These are phyloP conservation scores for Argyra leucocephala DNA, from an alignment of 2,888 invertebrate genomes.

Conservation along the genomic window DNA sequence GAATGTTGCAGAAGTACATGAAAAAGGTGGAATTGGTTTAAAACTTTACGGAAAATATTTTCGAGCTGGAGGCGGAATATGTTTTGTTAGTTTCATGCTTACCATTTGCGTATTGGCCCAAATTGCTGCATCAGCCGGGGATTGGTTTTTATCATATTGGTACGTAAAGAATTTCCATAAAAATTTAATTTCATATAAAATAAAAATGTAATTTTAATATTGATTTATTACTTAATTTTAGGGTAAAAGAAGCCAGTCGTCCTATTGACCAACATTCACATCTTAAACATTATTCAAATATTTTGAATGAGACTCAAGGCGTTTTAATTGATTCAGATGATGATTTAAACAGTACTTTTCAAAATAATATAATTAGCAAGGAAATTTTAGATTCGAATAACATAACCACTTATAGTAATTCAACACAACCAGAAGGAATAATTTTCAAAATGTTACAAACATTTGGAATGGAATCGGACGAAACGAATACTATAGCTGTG, in stretches of 20 bases:
- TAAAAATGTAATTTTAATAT: not conserved
- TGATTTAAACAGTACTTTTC: not conserved
- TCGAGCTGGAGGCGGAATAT: slow-evolving; percentile 58
- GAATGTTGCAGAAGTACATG: slow-evolving; percentile 49
- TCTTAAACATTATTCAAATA: not conserved
- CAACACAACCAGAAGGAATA: not conserved
- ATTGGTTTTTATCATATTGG: slow-evolving; percentile 73
- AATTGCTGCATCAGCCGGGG: slow-evolving; percentile 59
- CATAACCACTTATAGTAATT: not conserved
- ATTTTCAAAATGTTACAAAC: not conserved
- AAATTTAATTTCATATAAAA: not conserved
- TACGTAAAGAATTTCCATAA: slow-evolving; percentile 10
- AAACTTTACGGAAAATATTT: slow-evolving; percentile 60
- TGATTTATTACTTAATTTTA: not conserved
- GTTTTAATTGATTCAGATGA: not conserved
- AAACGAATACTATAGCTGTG: slow-evolving; percentile 35
- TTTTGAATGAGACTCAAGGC: not conserved
- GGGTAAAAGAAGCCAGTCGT: not conserved
- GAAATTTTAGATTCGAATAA: not conserved
- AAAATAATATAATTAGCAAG: not conserved
- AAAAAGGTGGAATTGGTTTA: slow-evolving; percentile 54
- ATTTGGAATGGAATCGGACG: slow-evolving; percentile 1
- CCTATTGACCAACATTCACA: not conserved
- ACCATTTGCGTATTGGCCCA: slow-evolving; percentile 58
- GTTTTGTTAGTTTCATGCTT: slow-evolving; percentile 51